A percentile compares a stretch with the other conserved stretches of the same genome.
Conservation (phyloP, 2,113 vertebrate species). For the Trogon surrucura region DNA sequence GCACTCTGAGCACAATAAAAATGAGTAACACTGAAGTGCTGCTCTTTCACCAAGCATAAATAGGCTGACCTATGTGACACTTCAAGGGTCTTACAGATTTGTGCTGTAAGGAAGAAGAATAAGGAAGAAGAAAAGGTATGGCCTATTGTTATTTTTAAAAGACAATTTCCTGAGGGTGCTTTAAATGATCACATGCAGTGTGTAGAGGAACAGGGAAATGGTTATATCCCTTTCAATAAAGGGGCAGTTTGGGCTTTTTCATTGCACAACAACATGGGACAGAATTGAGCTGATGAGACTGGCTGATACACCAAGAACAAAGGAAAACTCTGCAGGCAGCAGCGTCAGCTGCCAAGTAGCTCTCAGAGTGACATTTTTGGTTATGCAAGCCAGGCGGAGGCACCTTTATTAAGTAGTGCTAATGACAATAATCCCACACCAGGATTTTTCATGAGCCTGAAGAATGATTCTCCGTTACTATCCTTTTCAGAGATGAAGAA, state of each 20-base stretch:
- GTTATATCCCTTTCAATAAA: not conserved
- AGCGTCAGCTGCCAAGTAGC: accelerated
- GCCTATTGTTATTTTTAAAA: not conserved
- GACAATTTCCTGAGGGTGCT: not conserved
- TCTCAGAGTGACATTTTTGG: not conserved
- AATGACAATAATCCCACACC: not conserved
- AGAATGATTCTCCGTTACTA: not conserved
- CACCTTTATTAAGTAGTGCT: not conserved
- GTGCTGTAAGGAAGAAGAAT: not conserved
- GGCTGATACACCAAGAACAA: not conserved
- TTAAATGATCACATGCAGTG: not conserved
- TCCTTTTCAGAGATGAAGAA: not conserved
- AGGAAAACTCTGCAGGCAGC: not conserved
- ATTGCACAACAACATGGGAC: not conserved
- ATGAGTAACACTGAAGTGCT: slow-evolving; percentile 24
- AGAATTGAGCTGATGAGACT: not conserved
- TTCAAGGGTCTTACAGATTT: not conserved
- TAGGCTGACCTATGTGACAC: slow-evolving; percentile 3
- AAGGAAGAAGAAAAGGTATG: not conserved
- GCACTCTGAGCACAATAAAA: slow-evolving; percentile 14
- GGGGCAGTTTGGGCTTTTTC: not conserved
- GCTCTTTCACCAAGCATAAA: slow-evolving; percentile 2
- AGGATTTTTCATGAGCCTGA: not conserved
- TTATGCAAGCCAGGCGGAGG: not conserved
- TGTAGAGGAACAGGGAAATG: not conserved